Evolutionary conservation across 2,113 vertebrate species (phyloP).

Genomic region (Condylura cristata): DNA sequence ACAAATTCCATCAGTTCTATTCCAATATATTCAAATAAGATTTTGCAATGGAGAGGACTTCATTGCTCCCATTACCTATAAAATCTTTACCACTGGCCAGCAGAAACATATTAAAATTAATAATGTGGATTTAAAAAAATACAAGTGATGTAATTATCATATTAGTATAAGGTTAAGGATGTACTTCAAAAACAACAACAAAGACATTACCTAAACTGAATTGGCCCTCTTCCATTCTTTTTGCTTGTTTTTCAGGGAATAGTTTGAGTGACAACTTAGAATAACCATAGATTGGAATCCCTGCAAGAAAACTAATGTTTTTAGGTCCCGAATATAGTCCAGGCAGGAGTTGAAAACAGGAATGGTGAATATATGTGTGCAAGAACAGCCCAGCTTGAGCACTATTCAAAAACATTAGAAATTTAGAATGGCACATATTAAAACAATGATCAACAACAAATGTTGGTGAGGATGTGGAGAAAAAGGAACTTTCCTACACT

Average conservation of each 20-base stretch:
- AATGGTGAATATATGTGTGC: not conserved
- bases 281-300: not conserved
- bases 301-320: too few species aligned
- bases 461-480: too few species aligned
- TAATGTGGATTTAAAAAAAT: conserved; percentile 18
- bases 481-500: too few species aligned
- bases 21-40: not conserved
- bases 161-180: conserved; percentile 45
- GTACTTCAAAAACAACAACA: not conserved
- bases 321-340: too few species aligned
- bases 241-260: not conserved
- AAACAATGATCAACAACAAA: too few species aligned
- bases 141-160: conserved; percentile 27
- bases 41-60: conserved; percentile 29
- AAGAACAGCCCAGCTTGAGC: not conserved
- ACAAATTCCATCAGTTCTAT: not conserved
- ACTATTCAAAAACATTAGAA: not conserved
- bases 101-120: conserved; percentile 25
- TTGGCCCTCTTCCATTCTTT: not conserved
- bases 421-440: too few species aligned
- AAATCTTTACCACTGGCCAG: not conserved
- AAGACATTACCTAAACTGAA: conserved; percentile 7
- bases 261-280: not conserved
- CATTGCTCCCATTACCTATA: not conserved
- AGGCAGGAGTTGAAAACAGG: not conserved